Base-by-base conservation (phyloP, 2,113 vertebrate genomes). In the Suricata suricatta region DNA sequence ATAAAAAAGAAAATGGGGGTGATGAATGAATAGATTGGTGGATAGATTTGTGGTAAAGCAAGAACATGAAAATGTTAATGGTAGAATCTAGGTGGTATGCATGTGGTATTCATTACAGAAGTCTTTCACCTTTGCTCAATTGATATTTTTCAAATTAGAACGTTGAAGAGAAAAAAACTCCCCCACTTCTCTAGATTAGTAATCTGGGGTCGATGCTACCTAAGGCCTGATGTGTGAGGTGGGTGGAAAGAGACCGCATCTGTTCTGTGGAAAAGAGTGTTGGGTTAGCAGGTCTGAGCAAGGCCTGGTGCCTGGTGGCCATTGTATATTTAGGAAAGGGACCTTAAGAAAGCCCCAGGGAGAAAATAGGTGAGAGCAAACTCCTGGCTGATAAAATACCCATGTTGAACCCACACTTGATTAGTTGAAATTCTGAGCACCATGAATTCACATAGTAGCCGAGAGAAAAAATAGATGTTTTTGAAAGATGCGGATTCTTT, bases 401-500 rank as follows among this genome's bases (percentile, higher is more conserved):
- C 29, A 7, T 1, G 14, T 47, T 52, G 63, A 91, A 88, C 27
- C 82, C 5, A 69, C 19, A n/a, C 13, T 52, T 25, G 33, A 33
- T 68, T 95, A 33, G 35, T 23, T n/a, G 13, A 41, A 93, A 69
- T 86, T 88, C 60, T 44, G 35, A 69, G 63, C 21, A 41, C 68
- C 38, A 41, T 10, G 31, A 47, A 21, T 50, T 84, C 60, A 29
- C 12, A 7, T 60, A 54, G 19, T 66, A 96, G 88, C 54, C 7
- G 9, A 60, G 74, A 66, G 19, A 74, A 44, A 44, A 91, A 88
- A 74, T 21, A 63, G 92, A 60, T 69, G 84, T 33, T 97, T 97
- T 89, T 88, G 71, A 66, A 94, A 90, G 83, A 87, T 57, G 54
- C 95, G 86, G 71, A 47, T 52, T 90, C n/a, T 64, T 80, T 85